These are phyloP conservation scores for Rhinoptilus africanus DNA, from an alignment of 2,113 vertebrate genomes.

Conservation along the genomic window DNA sequence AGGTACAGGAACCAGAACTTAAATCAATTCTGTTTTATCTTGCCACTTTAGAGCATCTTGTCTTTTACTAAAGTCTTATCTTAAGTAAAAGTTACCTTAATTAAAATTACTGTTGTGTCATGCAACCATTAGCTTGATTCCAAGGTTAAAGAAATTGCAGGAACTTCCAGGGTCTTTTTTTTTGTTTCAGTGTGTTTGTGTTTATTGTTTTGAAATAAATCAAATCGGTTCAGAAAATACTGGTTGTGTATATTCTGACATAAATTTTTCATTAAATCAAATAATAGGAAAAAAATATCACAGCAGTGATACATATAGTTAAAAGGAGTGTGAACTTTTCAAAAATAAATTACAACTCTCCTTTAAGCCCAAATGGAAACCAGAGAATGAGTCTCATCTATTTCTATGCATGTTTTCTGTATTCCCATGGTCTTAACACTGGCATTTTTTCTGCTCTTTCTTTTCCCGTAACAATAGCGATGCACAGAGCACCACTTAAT, in stretches of 20 bases:
- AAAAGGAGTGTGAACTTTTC: not conserved
- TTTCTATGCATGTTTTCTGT: not conserved
- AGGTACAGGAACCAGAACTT: not conserved
- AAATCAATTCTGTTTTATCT: not conserved
- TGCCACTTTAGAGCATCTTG: not conserved
- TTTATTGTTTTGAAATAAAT: not conserved
- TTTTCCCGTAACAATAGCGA: not conserved
- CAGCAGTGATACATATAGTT: not conserved
- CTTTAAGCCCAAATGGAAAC: not conserved
- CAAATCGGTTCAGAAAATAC: not conserved
- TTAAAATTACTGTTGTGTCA: not conserved
- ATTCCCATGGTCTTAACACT: not conserved
- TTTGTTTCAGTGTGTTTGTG: too few relatives aligned
- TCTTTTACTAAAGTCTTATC: not conserved
- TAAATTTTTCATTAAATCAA: not conserved
- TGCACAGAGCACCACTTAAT: not conserved
- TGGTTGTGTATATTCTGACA: not conserved
- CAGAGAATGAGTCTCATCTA: not conserved
- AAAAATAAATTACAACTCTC: not conserved
- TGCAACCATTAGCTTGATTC: not conserved
- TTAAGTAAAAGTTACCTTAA: not conserved
- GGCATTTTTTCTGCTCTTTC: not conserved
- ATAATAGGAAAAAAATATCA: not conserved
- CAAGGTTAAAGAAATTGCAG: not conserved
- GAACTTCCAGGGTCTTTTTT: not conserved